Base-by-base conservation (phyloP, 2,888 invertebrate species). In the Spodoptera littoralis region DNA sequence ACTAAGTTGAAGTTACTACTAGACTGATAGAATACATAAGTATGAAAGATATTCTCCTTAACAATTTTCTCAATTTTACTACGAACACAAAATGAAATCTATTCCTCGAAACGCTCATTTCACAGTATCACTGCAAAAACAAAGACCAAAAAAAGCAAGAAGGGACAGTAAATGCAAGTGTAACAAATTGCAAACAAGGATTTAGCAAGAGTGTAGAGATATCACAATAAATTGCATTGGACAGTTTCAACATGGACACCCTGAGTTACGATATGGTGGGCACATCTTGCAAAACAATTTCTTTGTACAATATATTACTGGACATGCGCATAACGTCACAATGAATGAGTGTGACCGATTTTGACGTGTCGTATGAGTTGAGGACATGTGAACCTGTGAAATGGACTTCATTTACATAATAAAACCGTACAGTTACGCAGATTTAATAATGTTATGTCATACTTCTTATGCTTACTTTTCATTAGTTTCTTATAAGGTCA, bases 201-300 rank as follows among this genome's bases (percentile, higher is more conserved):
- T 79, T 79, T 59, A 50, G 64, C 60, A 77, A 79, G 30, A 65
- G 45, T 46, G 5, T 13, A 56, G 49, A 65, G 61, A 65, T 77
- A 73, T 70, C 73, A 70, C 60, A 77, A 66, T 70, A 64, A 72
- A 72, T 65, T 77, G 71, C 77, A 73, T 59, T 63, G 61, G 63
- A 70, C 66, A 60, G 27, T 79, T 79, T 70, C 77, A 48, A 45
- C 73, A 77, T 68, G 51, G 44, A 46, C 51, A 60, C 71, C 49
- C 65, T 73, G 54, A 49, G 60, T 64, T 62, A 68, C 60, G 22
- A 68, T 66, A 57, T 63, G 24, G 42, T 54, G 24, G 46, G 45
- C 50, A 50, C 44, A 36, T 55, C 64, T 77, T 77, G 60, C 77
- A 76, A 79, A 68, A 79, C 45, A 46, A 64, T 62, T 54, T 64